phyloP scores from a whole-genome alignment of 2,888 invertebrate species.

The Stenichneumon culpator region DNA sequence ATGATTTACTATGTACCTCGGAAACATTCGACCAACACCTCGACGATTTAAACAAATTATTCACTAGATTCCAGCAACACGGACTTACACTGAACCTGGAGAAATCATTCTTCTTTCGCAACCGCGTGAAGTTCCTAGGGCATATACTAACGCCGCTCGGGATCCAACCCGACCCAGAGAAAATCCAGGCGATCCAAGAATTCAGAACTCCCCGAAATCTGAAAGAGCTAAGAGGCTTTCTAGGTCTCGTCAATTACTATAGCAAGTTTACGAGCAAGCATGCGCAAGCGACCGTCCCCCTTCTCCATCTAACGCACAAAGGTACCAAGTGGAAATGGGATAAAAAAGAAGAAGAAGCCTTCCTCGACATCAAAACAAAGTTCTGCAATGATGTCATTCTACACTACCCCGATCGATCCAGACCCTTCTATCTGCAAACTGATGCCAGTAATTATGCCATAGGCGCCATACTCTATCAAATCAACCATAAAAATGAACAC shows the following conservation, averaged over 20 bases:
- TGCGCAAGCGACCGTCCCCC: background rate
- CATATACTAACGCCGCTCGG: background rate
- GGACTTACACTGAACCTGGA: background rate
- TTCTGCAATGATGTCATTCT: background rate
- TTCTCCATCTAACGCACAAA: background rate
- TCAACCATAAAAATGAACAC: background rate
- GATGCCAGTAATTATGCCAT: background rate
- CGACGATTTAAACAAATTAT: background rate
- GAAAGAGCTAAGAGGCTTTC: background rate
- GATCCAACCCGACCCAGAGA: background rate
- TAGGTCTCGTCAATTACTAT: background rate
- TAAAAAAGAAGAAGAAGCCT: background rate
- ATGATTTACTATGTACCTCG: background rate
- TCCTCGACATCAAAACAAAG: background rate
- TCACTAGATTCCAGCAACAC: background rate
- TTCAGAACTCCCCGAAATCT: background rate
- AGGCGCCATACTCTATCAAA: background rate
- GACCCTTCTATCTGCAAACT: background rate
- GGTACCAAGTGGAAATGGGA: background rate
- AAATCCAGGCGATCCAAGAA: background rate
- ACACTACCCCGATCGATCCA: background rate
- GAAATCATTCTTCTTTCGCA: background rate
- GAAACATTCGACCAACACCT: background rate
- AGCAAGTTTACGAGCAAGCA: background rate
- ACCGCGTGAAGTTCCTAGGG: background rate